Percentiles rank a stretch among this genome's conserved stretches.
Evolutionary conservation across 1,140 invertebrate species (phyloP).

Genomic region (Bemisia tabaci): DNA sequence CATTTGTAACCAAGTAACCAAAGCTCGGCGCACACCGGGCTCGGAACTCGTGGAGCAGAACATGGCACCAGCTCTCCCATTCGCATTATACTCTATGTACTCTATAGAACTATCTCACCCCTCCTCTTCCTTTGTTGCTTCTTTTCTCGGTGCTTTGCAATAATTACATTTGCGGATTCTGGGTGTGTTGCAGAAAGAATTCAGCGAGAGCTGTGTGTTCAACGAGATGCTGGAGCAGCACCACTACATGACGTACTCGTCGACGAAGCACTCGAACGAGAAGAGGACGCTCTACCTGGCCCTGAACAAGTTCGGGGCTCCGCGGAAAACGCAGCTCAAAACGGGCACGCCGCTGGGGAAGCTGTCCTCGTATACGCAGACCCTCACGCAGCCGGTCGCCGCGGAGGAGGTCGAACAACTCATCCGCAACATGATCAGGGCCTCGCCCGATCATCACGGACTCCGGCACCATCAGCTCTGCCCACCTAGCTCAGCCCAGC

Average conservation of each 20-base stretch:
- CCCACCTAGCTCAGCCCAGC: constrained; percentile 6
- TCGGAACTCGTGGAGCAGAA: too few relatives aligned
- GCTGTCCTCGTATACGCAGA: constrained; percentile 50
- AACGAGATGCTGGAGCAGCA: constrained; percentile 69
- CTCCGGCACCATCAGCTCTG: constrained; percentile 16
- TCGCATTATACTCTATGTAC: too few relatives aligned
- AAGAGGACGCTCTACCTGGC: constrained; percentile 59
- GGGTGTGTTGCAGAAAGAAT: constrained; percentile 55
- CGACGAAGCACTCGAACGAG: constrained; percentile 51
- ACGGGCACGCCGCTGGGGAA: constrained; percentile 49
- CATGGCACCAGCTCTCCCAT: too few relatives aligned
- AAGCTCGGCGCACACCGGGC: too few relatives aligned
- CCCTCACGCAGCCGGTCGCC: constrained; percentile 47
- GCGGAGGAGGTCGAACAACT: constrained; percentile 38
- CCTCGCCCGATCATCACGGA: constrained; percentile 7
- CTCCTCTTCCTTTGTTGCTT: too few relatives aligned
- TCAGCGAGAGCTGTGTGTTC: constrained; percentile 69
- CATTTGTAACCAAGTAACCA: too few relatives aligned
- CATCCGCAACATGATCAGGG: background rate
- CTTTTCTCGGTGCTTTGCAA: too few relatives aligned
- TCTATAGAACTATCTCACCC: too few relatives aligned
- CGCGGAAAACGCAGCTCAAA: constrained; percentile 51
- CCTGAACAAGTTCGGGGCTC: constrained; percentile 50
- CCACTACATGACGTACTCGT: constrained; percentile 74
- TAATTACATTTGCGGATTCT: too few relatives aligned